Evolutionary conservation across 2,888 invertebrate genomes (phyloP), one percentile per base, ranked within the genome.

Genomic region (Sphaeridia pumilis): DNA sequence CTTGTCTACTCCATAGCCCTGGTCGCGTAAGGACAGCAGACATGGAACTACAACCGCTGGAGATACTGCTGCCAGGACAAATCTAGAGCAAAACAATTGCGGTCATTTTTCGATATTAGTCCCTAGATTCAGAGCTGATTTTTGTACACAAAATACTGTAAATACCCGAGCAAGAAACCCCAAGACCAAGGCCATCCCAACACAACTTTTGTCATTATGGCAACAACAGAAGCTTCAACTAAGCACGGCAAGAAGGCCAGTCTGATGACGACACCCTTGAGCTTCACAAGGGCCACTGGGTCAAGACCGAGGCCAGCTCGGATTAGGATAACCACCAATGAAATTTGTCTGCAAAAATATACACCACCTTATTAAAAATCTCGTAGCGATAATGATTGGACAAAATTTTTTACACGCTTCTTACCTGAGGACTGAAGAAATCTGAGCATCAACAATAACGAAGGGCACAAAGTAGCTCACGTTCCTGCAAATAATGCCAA

Each of bases 21-120:
- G 71, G 57, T 79, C 79, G 66, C 79, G 75, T 21, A 83, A 70
- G 54, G 72, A 69, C 21, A 84, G 71, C 68, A 84, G 74, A 17
- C 78, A 77, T 0, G 83, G 83, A 24, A 84, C 82, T 43, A 83
- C 79, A 28, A 84, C 82, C 57, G 83, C 83, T 1, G 83, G 82
- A 0, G 82, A 82, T 2, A 83, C 81, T 4, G 82, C 83, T n/a
- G 80, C 79, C 60, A 81, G 68, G 4, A 79, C 73, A 64, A 79
- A 73, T 27, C 80, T 79, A 59, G 36, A 62, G n/a, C n/a, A n/a
- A n/a, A n/a, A n/a, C n/a, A n/a, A n/a, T n/a, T n/a, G n/a, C n/a
- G n/a, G n/a, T n/a, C n/a, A n/a, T n/a, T n/a, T n/a, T n/a, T n/a
- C n/a, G n/a, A n/a, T n/a, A n/a, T n/a, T n/a, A n/a, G n/a, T n/a